A percentile compares a stretch with the other conserved stretches of the same genome.
These are phyloP conservation scores for Octonoba sinensis DNA, from an alignment of 2,888 invertebrate genomes.

Conservation along the genomic window DNA sequence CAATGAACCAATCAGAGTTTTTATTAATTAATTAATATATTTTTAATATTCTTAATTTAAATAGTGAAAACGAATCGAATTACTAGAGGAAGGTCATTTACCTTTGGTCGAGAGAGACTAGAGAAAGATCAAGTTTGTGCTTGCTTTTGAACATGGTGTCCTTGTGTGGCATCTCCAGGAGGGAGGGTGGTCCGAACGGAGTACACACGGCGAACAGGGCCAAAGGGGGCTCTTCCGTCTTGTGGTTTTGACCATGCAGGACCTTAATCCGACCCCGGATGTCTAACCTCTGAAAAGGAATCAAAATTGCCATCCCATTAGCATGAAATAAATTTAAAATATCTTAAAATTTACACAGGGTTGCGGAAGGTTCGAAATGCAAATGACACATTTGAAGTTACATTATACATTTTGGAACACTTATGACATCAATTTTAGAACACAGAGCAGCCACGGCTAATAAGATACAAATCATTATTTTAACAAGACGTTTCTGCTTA, in stretches of 20 bases:
- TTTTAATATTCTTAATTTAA: no score
- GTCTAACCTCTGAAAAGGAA: constrained; percentile 86
- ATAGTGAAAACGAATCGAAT: no score
- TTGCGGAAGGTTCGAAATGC: neutral
- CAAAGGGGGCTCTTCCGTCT: constrained; percentile 90
- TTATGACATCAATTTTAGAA: no score
- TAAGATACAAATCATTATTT: no score
- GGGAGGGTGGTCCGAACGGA: constrained; percentile 98
- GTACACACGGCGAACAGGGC: constrained; percentile 98
- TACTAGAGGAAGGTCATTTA: no score
- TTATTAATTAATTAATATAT: no score
- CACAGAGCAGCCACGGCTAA: no score
- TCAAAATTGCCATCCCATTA: neutral
- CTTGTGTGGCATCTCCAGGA: constrained; percentile 96
- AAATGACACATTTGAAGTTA: no score
- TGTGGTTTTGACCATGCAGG: constrained; percentile 95
- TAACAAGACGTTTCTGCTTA: no score
- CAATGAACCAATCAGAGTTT: no score
- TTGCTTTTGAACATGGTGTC: constrained; percentile 99
- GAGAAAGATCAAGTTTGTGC: constrained; percentile 95
- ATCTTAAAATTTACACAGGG: neutral
- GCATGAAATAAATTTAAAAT: neutral
- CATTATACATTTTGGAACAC: neutral
- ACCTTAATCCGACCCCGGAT: constrained; percentile 97
- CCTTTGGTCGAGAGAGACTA: constrained; percentile 96